Percentiles rank a stretch among this genome's conserved stretches.
These are phyloP conservation scores for Luffia ferchaultella DNA, from an alignment of 2,888 invertebrate genomes.

Conservation along the genomic window DNA sequence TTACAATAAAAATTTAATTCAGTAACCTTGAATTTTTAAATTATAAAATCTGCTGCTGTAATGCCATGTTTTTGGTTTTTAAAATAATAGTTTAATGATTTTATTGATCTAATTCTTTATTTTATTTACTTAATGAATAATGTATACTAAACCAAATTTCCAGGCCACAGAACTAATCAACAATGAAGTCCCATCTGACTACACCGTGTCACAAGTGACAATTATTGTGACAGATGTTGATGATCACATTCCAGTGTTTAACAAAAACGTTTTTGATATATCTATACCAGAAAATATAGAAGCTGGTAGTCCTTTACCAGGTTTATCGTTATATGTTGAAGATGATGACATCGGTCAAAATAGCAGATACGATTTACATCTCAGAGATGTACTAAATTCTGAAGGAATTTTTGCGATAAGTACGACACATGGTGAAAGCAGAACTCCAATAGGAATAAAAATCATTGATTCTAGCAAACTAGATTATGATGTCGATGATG, in stretches of 20 bases:
- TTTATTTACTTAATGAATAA: no score
- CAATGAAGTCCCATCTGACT: conserved; percentile 74
- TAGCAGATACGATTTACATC: conserved; percentile 71
- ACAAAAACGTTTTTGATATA: conserved; percentile 69
- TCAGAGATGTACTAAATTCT: conserved; percentile 68
- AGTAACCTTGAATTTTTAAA: no score
- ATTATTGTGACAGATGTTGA: conserved; percentile 83
- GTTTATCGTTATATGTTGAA: conserved; percentile 75
- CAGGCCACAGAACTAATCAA: conserved; percentile 78
- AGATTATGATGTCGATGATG: conserved; percentile 75
- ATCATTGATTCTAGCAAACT: conserved; percentile 71
- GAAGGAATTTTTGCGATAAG: conserved; percentile 69
- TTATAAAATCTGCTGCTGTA: no score
- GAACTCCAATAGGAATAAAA: conserved; percentile 78
- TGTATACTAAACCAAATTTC: no score
- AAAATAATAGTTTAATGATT: no score
- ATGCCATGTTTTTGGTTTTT: no score
- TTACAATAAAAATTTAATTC: no score
- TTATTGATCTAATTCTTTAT: no score
- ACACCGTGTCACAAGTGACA: conserved; percentile 73
- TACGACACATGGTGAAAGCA: conserved; percentile 73
- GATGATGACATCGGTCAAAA: conserved; percentile 79
- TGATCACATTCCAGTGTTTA: conserved; percentile 78
- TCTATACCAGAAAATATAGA: conserved; percentile 81
- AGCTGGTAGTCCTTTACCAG: conserved; percentile 72